Conservation (phyloP, 2,797 vertebrate species). For the Hippocampus kuda region DNA sequence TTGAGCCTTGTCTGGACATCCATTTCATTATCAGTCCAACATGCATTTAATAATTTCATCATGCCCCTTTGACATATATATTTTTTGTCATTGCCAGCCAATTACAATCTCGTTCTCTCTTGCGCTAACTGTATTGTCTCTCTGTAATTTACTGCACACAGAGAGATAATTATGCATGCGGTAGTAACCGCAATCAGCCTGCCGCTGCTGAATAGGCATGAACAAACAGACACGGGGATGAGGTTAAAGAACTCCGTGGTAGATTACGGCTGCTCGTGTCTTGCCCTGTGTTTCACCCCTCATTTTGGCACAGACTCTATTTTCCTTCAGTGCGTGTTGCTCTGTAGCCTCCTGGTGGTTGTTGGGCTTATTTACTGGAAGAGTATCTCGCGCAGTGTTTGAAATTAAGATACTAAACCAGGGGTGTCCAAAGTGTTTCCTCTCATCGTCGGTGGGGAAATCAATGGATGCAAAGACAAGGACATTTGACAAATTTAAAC, state of each 20-base stretch:
- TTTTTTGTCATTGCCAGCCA: not conserved
- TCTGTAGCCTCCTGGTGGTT: conserved; percentile 43
- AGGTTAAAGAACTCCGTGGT: not conserved
- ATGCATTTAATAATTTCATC: not conserved
- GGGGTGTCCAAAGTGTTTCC: not conserved
- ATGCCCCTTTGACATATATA: not conserved
- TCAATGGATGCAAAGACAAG: not conserved
- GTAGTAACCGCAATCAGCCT: not conserved
- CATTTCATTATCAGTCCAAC: not conserved
- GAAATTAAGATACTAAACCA: not conserved
- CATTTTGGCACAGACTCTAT: not conserved
- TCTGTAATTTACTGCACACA: not conserved
- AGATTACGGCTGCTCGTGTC: not conserved
- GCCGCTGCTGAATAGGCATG: not conserved
- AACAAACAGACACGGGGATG: not conserved
- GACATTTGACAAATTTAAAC: not conserved
- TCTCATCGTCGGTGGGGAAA: not conserved
- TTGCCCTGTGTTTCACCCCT: conserved; percentile 1
- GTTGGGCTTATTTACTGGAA: conserved; percentile 14
- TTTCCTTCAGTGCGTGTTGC: not conserved
- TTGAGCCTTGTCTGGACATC: not conserved
- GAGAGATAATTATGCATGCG: conserved; percentile 3
- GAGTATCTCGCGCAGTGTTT: not conserved
- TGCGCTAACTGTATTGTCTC: not conserved
- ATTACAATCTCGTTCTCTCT: not conserved